Base-by-base conservation (phyloP, 2,888 invertebrate genomes). In the Cosmopolites sordidus region DNA sequence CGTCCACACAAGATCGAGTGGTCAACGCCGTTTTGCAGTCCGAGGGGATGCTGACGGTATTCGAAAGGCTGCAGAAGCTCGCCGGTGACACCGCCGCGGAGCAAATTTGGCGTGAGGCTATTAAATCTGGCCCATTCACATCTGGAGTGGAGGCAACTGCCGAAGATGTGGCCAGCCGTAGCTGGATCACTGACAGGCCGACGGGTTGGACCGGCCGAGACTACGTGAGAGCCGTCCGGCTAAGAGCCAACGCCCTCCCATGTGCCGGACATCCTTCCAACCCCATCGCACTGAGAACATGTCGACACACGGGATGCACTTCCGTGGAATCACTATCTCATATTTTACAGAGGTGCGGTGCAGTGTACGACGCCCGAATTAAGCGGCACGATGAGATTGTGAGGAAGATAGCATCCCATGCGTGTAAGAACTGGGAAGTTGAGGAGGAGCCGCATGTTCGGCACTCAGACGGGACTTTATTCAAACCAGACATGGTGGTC, bases 151-250 rank as follows among this genome's bases (percentile, higher is more conserved):
- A n/a, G n/a, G n/a, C n/a, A 27, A 2, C 30, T 1, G 14, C 4
- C 11, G 30, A 44, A 6, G 33, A 33, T 12, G 2, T 12, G 15
- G 44, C 33, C 2, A 33, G 33, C 33, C 3, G 44, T 1, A 14
- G 22, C 6, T 33, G 33, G 44, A 8, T 33, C 9, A 12, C 2
- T 12, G 1, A 3, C 8, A 6, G 16, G 11, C 33, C 33, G 2
- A 33, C 8, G 6, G 44, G 44, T 11, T 44, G 16, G 44, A 15
- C 44, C 15, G 44, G 44, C 8, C n/a, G 33, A 9, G 44, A 44
- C 33, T 44, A 16, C 11, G 33, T 44, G 16, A 14, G 44, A 12
- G 44, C 44, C 14, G 33, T 44, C 16, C 15, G 33, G 11, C 16
- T 44, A 1, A 14, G 33, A 15, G 12, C 39, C 5, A 2, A 16